Evolutionary conservation across 2,797 vertebrate genomes (phyloP).

Genomic region (Melanotaenia trifasciata): DNA sequence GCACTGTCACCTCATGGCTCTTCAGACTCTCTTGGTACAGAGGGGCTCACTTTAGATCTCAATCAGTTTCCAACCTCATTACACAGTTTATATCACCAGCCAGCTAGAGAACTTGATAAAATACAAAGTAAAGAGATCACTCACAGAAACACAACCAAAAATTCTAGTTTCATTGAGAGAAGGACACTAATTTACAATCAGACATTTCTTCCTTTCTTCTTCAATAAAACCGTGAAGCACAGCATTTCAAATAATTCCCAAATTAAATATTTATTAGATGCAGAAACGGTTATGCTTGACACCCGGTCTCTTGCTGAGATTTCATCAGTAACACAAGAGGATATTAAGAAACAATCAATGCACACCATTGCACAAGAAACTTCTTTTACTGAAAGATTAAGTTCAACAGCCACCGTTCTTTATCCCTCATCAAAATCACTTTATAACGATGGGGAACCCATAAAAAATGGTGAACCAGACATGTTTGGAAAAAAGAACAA

Average conservation of each 20-base stretch:
- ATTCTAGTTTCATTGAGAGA: slow-evolving; percentile 16
- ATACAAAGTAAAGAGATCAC: slow-evolving; percentile 20
- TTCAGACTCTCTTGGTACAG: slow-evolving; percentile 17
- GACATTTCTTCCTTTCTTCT: slow-evolving; percentile 15
- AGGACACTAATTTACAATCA: slow-evolving; percentile 12
- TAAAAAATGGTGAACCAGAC: slow-evolving; percentile 23
- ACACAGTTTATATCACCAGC: slow-evolving; percentile 24
- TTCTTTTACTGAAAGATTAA: slow-evolving; percentile 6
- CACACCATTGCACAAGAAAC: slow-evolving; percentile 14
- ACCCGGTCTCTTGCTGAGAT: slow-evolving; percentile 17
- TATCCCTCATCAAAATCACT: slow-evolving; percentile 32
- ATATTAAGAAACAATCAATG: slow-evolving; percentile 16
- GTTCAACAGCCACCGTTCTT: slow-evolving; percentile 24
- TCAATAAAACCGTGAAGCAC: slow-evolving; percentile 24
- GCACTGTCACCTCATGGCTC: slow-evolving; percentile 26
- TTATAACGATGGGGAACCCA: slow-evolving; percentile 17
- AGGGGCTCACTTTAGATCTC: slow-evolving; percentile 35
- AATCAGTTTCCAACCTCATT: slow-evolving; percentile 41
- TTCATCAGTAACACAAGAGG: slow-evolving; percentile 23
- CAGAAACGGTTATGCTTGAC: slow-evolving; percentile 17
- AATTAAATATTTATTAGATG: slow-evolving; percentile 21
- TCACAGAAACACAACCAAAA: slow-evolving; percentile 12
- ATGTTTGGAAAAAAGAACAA: slow-evolving; percentile 6
- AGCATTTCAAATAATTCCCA: slow-evolving; percentile 36
- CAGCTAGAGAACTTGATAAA: slow-evolving; percentile 20